Percentiles rank a stretch among this genome's conserved stretches.
phyloP scores from a whole-genome alignment of 1,140 invertebrate genomes.

The Globodera ellingtonae region DNA sequence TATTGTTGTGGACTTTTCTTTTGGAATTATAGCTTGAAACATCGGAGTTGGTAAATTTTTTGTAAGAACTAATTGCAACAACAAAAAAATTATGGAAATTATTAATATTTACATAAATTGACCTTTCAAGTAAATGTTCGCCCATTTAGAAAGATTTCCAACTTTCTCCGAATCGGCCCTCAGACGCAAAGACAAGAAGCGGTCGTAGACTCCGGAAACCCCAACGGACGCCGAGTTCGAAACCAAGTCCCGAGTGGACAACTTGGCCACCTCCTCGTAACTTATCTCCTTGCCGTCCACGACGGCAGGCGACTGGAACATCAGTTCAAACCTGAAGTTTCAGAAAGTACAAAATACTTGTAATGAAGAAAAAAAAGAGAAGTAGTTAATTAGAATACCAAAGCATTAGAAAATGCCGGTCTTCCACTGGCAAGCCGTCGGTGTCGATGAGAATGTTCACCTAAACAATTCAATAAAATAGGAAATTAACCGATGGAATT shows the following conservation, averaged over 20 bases:
- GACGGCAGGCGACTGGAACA: conserved; percentile 51
- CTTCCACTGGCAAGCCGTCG: conserved; percentile 28
- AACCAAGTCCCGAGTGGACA: conserved; percentile 40
- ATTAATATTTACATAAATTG: no score
- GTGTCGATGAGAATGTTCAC: conserved; percentile 34
- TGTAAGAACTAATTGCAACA: no score
- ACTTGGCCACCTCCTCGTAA: conserved; percentile 47
- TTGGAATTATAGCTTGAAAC: conserved; percentile 19
- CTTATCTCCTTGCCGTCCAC: conserved; percentile 35
- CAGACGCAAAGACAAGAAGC: conserved; percentile 30
- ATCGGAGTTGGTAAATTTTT: not conserved
- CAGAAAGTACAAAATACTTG: not conserved
- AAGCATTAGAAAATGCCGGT: conserved; percentile 48
- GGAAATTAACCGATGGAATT: conserved; percentile 5
- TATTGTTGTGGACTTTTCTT: conserved; percentile 6
- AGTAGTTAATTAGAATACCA: conserved; percentile 13
- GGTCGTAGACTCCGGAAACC: conserved; percentile 24
- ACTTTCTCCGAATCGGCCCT: conserved; percentile 26
- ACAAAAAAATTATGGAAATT: no score
- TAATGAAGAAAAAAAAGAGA: not conserved
- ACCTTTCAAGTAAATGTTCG: conserved; percentile 34
- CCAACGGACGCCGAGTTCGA: conserved; percentile 29
- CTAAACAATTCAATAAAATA: conserved; percentile 36
- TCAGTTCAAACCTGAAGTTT: conserved; percentile 27
- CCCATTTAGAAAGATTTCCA: conserved; percentile 47